Conservation (phyloP, 2,888 invertebrate genomes). For the Plagodis pulveraria region DNA sequence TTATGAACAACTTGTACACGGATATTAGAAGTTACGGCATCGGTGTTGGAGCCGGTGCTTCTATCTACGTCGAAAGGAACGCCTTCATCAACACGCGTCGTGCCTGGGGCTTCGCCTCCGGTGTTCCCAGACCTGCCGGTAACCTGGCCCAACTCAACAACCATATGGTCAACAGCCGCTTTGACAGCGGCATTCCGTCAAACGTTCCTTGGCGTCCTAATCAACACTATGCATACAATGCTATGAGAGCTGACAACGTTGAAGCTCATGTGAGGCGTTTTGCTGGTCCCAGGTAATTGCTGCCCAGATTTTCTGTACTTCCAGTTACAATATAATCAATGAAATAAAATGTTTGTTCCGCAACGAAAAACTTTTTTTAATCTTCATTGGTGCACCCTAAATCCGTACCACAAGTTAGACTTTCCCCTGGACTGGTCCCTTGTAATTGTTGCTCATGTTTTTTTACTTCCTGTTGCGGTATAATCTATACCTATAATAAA, state of each 20-base stretch:
- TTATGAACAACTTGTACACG: constrained; percentile 27
- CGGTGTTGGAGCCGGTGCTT: constrained; percentile 12
- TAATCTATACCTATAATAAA: no score
- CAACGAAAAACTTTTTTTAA: no score
- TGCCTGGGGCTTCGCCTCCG: constrained; percentile 18
- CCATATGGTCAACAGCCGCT: constrained; percentile 14
- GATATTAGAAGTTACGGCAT: constrained; percentile 18
- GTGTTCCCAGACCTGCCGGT: constrained; percentile 11
- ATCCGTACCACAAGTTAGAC: no score
- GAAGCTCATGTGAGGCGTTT: neutral
- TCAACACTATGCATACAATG: constrained; percentile 10
- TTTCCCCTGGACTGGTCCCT: no score
- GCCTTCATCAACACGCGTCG: constrained; percentile 15
- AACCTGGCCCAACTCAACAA: constrained; percentile 11
- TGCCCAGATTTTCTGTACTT: no score
- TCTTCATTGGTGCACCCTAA: no score
- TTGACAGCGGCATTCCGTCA: constrained; percentile 9
- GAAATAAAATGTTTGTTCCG: no score
- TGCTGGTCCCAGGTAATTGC: neutral
- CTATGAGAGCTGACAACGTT: neutral
- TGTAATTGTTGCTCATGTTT: no score
- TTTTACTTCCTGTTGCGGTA: no score
- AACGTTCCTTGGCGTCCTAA: constrained; percentile 9
- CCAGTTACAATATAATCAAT: no score
- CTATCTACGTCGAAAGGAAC: constrained; percentile 23